Base-by-base conservation (phyloP, 2,888 invertebrate genomes). In the Fabriciana adippe region DNA sequence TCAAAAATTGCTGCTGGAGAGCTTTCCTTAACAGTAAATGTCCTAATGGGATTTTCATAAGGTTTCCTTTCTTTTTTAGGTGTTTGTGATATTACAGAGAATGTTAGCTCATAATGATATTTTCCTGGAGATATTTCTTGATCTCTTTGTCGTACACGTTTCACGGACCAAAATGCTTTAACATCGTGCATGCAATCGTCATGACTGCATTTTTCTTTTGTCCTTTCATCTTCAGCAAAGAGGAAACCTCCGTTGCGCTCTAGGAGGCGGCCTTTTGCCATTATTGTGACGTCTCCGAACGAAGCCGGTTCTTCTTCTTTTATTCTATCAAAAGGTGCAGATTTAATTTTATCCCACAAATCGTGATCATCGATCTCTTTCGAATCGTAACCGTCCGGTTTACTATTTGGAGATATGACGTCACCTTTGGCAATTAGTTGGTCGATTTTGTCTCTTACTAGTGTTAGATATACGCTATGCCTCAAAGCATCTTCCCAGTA, bases 401-500 rank as follows among this genome's bases (percentile, higher is more conserved):
- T 85, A 53, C 66, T 79, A 55, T 85, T 77, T 2, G 85, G 81
- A 15, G 83, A 79, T 68, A 81, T 75, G 69, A 83, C 76, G 53
- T 82, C 79, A 18, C 86, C 86, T 75, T 84, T 86, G 3, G 93
- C 84, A 67, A 93, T 90, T 4, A 93, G 86, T 67, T 92, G 89
- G 69, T 92, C 89, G 72, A 94, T 93, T 77, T 93, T 92, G 76
- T 94, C 94, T 72, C 94, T 84, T 64, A 94, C 89, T 14, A 96
- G 88, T 2, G 95, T 94, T 73, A 95, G 90, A 77, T 94, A 94
- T 6, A 94, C 94, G 71, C 95, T 94, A 85, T 95, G 95, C 69
- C 95, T 93, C 48, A 96, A 82, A 2, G 95, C 95, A 68, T 94
- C 93, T 81, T 95, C 95, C 96, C 96, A 96, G 76, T 92, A 92